phyloP scores from a whole-genome alignment of 2,113 vertebrate genomes.

The Pelvicachromis taeniatus region DNA sequence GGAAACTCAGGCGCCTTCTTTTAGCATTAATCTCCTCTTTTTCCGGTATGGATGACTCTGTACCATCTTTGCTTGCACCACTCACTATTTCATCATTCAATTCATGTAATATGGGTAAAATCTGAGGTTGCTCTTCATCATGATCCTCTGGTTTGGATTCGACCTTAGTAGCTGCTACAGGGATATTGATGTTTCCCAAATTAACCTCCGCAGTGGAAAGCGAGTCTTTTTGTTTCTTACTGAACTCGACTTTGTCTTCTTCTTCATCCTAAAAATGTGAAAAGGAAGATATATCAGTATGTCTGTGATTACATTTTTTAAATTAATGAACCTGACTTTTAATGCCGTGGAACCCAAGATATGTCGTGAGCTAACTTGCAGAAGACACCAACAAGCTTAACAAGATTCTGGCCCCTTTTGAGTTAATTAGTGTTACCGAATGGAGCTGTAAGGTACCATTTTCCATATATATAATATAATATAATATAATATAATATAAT shows the following conservation, averaged over 20 bases:
- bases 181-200: constrained; percentile 78
- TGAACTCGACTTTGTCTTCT: constrained; percentile 63
- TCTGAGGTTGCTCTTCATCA: constrained; percentile 69
- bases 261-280: constrained; percentile 43
- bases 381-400: neutral
- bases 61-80: constrained; percentile 48
- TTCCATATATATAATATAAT: neutral
- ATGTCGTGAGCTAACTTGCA: neutral
- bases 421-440: neutral
- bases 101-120: constrained; percentile 71
- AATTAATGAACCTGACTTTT: neutral
- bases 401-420: neutral
- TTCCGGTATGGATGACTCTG: constrained; percentile 42
- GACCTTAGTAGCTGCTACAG: constrained; percentile 77
- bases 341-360: neutral
- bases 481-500: too few relatives aligned
- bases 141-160: constrained; percentile 39
- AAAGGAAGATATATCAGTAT: neutral
- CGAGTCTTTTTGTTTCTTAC: constrained; percentile 2
- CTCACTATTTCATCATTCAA: constrained; percentile 59
- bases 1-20: constrained; percentile 75
- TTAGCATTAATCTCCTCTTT: constrained; percentile 57
- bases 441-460: neutral
- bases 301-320: neutral
- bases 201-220: constrained; percentile 50